Base-by-base conservation (phyloP, 2,888 invertebrate genomes). In the Andrena praecox region DNA sequence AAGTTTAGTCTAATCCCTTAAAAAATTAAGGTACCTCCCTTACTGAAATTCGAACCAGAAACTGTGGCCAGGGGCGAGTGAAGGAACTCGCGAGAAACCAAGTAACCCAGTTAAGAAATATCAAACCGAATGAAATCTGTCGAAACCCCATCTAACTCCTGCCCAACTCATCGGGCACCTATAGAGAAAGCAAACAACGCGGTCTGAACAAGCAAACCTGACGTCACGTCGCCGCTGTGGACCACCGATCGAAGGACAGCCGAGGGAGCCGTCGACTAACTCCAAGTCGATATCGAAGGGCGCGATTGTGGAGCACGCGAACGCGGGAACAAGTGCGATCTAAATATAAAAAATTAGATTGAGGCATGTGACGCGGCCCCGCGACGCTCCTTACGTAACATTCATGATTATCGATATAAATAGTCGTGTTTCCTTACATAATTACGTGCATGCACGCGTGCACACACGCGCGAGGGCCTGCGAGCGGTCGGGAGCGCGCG, bases 381-480 rank as follows among this genome's bases (percentile, higher is more conserved):
- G 60, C 67, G 52, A 59, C 33, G 59, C 33, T 42, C 42, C 62
- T 84, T 78, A 78, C 83, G 79, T 78, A 80, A 79, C 73, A 67
- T 52, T 33, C 73, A 73, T 77, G 71, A 80, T 76, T 84, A 77
- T 80, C 76, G 64, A 52, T 80, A 70, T 80, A 84, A 84, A 80
- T 80, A 80, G 80, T 66, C 66, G 67, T 80, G 66, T 82, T 82
- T 78, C 69, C 80, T 83, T 79, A 69, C 75, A 79, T 84, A 84
- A 84, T 83, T 84, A 82, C 48, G 35, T 27, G 60, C 24, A 12
- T 54, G 35, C 12, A 20, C 52, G 56, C 48, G 69, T 50, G 29
- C 60, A 52, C 67, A 62, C 54, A 29, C 20, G 52, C 72, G 68
- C 68, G 42, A 42, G 4, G 12, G 42, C 12, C 42, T 4, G 20